These are phyloP conservation scores for Cnemophilus loriae DNA, from an alignment of 2,113 vertebrate species.

Conservation along the genomic window DNA sequence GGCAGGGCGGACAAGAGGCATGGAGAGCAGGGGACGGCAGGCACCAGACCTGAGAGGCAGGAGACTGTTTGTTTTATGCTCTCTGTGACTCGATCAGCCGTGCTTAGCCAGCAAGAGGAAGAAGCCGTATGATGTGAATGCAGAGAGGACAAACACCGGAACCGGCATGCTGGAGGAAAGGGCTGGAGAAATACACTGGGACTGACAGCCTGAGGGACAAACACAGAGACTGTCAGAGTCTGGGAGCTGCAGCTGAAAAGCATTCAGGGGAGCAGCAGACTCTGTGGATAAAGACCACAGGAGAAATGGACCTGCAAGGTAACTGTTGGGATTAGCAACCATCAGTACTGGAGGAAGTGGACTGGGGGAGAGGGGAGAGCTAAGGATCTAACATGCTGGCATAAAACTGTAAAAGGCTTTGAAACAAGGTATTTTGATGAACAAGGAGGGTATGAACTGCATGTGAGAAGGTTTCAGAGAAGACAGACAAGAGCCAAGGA, in stretches of 20 bases:
- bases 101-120: not conserved
- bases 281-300: not conserved
- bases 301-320: not conserved
- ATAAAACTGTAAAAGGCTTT: not conserved
- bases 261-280: not conserved
- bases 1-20: not conserved
- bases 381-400: not conserved
- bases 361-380: not conserved
- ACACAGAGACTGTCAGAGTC: not conserved
- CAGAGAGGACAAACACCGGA: slow-evolving; percentile 30
- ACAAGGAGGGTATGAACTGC: not conserved
- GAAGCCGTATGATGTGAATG: rapidly evolving
- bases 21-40: not conserved
- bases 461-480: not conserved
- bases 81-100: rapidly evolving
- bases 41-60: not conserved
- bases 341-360: rapidly evolving
- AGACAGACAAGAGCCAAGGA: not conserved
- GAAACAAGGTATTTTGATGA: not conserved
- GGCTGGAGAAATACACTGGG: not conserved
- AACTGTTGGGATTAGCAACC: not conserved
- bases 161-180: not conserved
- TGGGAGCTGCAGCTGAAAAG: not conserved
- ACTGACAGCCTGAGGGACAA: not conserved
- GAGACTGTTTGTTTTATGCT: not conserved